Conservation (phyloP, 2,888 invertebrate species). For the Lucinisca nassula region DNA sequence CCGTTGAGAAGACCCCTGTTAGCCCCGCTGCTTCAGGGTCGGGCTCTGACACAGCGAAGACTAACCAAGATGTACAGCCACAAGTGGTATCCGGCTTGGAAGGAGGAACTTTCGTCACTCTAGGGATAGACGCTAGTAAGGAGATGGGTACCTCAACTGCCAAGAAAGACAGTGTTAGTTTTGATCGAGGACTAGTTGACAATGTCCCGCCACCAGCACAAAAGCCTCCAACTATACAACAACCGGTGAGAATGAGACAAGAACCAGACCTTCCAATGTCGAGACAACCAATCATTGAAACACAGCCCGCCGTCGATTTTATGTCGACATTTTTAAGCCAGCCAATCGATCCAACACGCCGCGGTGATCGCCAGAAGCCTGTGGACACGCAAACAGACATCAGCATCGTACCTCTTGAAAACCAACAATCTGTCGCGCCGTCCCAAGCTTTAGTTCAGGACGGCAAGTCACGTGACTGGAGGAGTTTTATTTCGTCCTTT, state of each 20-base stretch:
- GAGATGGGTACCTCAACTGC: not conserved
- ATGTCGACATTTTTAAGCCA: constrained; percentile 54
- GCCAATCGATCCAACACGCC: constrained; percentile 8
- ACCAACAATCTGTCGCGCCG: not conserved
- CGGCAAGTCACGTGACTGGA: not conserved
- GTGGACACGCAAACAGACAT: not conserved
- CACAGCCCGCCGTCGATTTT: constrained; percentile 52
- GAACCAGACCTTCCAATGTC: not conserved
- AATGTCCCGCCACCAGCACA: not conserved
- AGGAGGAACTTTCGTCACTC: too few species aligned
- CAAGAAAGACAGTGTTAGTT: not conserved
- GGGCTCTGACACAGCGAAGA: not conserved
- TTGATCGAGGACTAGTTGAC: not conserved
- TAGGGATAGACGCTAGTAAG: too few species aligned
- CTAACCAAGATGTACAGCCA: not conserved
- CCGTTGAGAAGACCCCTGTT: not conserved
- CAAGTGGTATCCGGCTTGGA: not conserved
- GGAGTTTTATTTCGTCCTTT: not conserved
- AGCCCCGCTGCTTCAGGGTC: not conserved
- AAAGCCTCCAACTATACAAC: too few species aligned
- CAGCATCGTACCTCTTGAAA: not conserved
- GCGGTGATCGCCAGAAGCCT: not conserved
- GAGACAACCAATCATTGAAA: constrained; percentile 10
- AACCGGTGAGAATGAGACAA: not conserved
- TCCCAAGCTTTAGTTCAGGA: not conserved